Percentiles rank a stretch among this genome's conserved stretches.
These are phyloP conservation scores for Pristionchus exspectatus DNA, from an alignment of 2,888 invertebrate species.

Conservation along the genomic window DNA sequence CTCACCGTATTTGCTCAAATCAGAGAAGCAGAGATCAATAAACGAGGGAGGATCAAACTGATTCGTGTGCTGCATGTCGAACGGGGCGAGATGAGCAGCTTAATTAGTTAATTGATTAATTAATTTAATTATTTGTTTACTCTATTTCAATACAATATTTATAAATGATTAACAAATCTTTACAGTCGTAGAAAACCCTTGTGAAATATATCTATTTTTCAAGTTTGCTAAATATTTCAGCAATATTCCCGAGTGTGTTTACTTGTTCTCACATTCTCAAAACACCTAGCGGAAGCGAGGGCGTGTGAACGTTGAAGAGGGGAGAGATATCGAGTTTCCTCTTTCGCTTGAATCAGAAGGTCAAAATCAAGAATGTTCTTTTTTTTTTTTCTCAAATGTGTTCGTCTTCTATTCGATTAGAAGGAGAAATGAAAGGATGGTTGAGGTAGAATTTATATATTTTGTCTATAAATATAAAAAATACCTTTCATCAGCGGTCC, in stretches of 20 bases:
- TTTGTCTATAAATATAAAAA: not conserved
- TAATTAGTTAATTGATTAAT: not conserved
- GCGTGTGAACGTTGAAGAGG: not conserved
- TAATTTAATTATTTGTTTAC: not conserved
- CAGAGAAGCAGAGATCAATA: conserved; percentile 63
- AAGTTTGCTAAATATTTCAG: no score
- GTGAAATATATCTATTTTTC: no score
- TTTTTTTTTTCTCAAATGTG: no score
- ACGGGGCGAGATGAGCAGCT: not conserved
- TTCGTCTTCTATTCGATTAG: not conserved
- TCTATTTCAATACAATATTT: no score
- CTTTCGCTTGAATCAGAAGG: no score
- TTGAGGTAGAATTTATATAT: not conserved
- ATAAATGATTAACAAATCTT: no score
- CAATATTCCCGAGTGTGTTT: no score
- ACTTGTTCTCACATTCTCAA: not conserved
- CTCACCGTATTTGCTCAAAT: conserved; percentile 60
- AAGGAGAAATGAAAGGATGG: not conserved
- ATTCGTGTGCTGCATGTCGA: conserved; percentile 36
- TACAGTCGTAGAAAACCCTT: no score
- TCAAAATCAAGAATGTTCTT: no score
- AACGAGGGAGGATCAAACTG: conserved; percentile 63
- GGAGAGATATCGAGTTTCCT: no score
- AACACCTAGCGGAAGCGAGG: not conserved
- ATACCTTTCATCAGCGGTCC: conserved; percentile 6